Percentiles rank a stretch among this genome's conserved stretches.
phyloP scores from a whole-genome alignment of 2,797 vertebrate species.

The Malurus leucopterus region DNA sequence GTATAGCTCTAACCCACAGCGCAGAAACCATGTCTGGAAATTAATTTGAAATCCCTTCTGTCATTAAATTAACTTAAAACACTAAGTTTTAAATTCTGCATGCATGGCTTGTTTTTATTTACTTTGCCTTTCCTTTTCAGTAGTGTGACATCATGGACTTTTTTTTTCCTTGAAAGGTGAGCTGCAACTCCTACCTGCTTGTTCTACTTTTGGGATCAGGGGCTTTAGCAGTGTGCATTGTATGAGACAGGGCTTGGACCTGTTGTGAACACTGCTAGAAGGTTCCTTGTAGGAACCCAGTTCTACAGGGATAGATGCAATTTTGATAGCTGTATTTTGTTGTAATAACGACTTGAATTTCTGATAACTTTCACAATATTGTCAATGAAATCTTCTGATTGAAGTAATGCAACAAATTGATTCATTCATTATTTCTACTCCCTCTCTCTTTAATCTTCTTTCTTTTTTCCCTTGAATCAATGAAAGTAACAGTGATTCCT shows the following conservation, averaged over 20 bases:
- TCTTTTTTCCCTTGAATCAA: background rate
- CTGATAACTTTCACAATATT: background rate
- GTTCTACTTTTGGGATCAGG: fast-evolving
- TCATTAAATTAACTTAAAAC: background rate
- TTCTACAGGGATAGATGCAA: background rate
- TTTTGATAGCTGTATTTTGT: background rate
- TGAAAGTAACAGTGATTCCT: background rate
- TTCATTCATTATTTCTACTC: background rate
- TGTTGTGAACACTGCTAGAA: background rate
- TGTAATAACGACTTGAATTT: background rate
- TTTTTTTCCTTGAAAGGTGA: background rate
- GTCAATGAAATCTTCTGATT: background rate
- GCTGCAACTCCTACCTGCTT: background rate
- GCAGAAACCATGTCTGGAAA: background rate
- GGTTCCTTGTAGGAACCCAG: background rate
- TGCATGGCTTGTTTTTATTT: background rate
- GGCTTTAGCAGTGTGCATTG: background rate
- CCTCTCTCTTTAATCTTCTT: background rate
- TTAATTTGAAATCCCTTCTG: background rate
- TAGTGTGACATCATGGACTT: background rate
- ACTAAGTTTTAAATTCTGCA: background rate
- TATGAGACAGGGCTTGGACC: background rate
- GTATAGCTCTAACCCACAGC: background rate
- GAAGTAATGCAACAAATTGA: background rate
- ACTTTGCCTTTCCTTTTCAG: background rate